Base-by-base conservation (phyloP, 1,140 invertebrate genomes). In the Saxidomus purpurata region DNA sequence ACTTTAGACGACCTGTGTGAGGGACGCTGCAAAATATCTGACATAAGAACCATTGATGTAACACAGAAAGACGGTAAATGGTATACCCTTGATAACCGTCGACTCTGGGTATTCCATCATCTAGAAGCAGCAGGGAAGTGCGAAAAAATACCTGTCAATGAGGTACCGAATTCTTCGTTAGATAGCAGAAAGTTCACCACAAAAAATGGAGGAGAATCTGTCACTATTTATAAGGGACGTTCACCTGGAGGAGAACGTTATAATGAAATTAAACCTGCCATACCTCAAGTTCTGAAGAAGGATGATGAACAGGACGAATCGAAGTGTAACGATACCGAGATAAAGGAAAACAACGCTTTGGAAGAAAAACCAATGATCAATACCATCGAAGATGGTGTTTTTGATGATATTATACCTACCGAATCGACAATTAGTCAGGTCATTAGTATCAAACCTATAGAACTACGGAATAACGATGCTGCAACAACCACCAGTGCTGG, bases 101-200 rank as follows among this genome's bases (percentile, higher is more conserved):
- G 85, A 67, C 85, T 79, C 8, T 87, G 85, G 85, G 59, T 87
- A 13, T 79, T 79, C 28, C 49, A 87, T n/a, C 85, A 87, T 38
- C 40, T 79, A 6, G 36, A 77, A 11, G 71, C 31, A 17, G 25
- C 36, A 34, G 74, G 74, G 1, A 79, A 67, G 31, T 87, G 85
- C 31, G 38, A 47, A 34, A 31, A 31, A 31, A 67, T 87, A 43
- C 36, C 49, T 17, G 85, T 87, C 19, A 59, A 67, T 9, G 40
- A 36, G 17, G 76, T 40, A 3, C 1, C 31, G 11, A 31, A 28
- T 67, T 40, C 25, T 25, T 28, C 55, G 15, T 43, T 17, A 15
- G 17, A 59, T 76, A 28, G n/a, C 22, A 36, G 80, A 1, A 69
- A 85, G 34, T 85, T 85, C 34, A 34, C 82, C 0, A 74, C 19